Base-by-base conservation (phyloP, 2,113 vertebrate genomes). In the Nettapus auritus region DNA sequence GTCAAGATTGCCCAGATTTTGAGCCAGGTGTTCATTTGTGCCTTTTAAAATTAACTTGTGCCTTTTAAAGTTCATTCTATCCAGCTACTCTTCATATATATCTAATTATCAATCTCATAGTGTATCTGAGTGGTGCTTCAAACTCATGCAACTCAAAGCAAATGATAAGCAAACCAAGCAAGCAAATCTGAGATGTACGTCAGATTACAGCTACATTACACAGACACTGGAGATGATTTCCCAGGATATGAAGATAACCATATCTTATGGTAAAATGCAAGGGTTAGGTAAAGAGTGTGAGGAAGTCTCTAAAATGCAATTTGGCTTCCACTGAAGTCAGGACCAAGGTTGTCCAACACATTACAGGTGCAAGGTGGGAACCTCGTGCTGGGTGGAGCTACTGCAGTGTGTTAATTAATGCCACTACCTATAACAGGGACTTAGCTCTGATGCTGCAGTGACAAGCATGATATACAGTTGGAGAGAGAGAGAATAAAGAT, bases 121-220 rank as follows among this genome's bases (percentile, higher is more conserved):
- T n/a, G 20, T 50, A 21, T 76, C 22, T 15, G 79, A 19, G 14
- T 44, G 15, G 8, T 69, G 8, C 29, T 66, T 88, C 56, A 82
- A 44, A 42, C 21, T 68, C 9, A 5, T 67, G 29, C 73, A 86
- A 63, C 69, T 90, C 29, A 82, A 82, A 71, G 50, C 34, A 59
- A 2, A 1, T 73, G 44, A 68, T 68, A 52, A 60, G 44, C 40
- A 42, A 82, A 82, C 21, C 12, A 62, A 42, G 7, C 7, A 48
- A 80, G 57, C 26, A 68, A 75, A 57, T 71, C 33, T 4, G 4
- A 80, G n/a, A 53, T 55, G 21, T 14, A 13, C 9, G 29, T 34
- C 8, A n/a, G 19, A 25, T 80, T 46, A 67, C n/a, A 50, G 33
- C 33, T 19, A 1, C 0, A 20, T 67, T 67, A 13, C 1, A 1